phyloP scores from a whole-genome alignment of 2,113 vertebrate genomes.

The Pachypanchax playfairii region DNA sequence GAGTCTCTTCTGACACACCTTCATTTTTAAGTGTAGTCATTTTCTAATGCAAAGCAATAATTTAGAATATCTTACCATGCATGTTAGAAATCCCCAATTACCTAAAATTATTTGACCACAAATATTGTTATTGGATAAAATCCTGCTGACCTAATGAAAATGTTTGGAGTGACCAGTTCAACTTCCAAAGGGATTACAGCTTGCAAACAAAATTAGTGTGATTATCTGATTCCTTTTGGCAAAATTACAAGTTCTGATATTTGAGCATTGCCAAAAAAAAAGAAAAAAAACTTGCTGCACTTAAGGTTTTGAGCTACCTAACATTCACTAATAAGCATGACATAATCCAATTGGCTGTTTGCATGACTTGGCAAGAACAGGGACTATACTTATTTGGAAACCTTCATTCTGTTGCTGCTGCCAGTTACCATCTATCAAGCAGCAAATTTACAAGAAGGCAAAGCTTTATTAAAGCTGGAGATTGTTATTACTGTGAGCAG shows the following conservation, averaged over 20 bases:
- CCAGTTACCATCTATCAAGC: conserved; percentile 54
- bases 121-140: conserved; percentile 23
- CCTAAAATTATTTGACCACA: conserved; percentile 18
- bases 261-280: conserved; percentile 41
- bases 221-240: conserved; percentile 47
- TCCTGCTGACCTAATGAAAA: conserved; percentile 44
- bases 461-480: conserved; percentile 35
- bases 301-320: conserved; percentile 48
- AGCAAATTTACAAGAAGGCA: conserved; percentile 30
- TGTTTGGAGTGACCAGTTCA: conserved; percentile 24
- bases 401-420: conserved; percentile 26
- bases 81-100: conserved; percentile 22
- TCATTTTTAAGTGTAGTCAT: not conserved
- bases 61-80: conserved; percentile 10
- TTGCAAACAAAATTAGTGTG: conserved; percentile 22
- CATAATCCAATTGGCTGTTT: conserved; percentile 46
- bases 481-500: conserved; percentile 37
- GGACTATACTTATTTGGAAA: conserved; percentile 48
- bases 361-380: conserved; percentile 62
- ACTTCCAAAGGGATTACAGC: conserved; percentile 26
- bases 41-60: conserved; percentile 22
- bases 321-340: conserved; percentile 48
- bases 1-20: not conserved
- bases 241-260: conserved; percentile 28
- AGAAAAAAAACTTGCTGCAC: conserved; percentile 33